Conservation (phyloP, 2,113 vertebrate species). For the Platichthys flesus region DNA sequence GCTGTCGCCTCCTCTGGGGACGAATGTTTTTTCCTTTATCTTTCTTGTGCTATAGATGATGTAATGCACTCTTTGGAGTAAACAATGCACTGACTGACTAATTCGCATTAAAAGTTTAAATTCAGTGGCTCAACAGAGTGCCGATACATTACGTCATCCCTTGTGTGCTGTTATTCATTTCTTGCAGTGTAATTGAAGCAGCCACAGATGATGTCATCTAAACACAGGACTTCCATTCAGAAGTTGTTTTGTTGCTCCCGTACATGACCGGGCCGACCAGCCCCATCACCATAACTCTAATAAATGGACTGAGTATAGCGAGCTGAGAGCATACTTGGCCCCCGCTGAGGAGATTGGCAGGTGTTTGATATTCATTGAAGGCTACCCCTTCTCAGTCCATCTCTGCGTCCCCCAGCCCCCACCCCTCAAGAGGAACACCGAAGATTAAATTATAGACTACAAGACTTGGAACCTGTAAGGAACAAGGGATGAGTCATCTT, state of each 20-base stretch:
- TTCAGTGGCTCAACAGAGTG: constrained; percentile 62
- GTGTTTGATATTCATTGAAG: constrained; percentile 76
- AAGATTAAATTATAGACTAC: constrained; percentile 62
- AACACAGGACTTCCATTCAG: constrained; percentile 73
- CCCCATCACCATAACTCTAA: constrained; percentile 72
- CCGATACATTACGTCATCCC: constrained; percentile 73
- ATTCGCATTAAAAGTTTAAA: constrained; percentile 69
- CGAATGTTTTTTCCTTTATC: constrained; percentile 33
- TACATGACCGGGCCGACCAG: constrained; percentile 43
- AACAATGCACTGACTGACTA: constrained; percentile 57
- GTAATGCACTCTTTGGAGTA: constrained; percentile 61
- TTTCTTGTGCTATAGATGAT: constrained; percentile 39
- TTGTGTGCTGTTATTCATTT: constrained; percentile 69
- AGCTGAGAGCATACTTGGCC: constrained; percentile 63
- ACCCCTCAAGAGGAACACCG: constrained; percentile 30
- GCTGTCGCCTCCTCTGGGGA: constrained; percentile 2
- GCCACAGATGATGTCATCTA: constrained; percentile 77
- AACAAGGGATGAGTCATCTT: constrained; percentile 78
- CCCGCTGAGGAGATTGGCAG: constrained; percentile 67
- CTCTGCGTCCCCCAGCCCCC: constrained; percentile 11
- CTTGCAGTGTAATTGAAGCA: constrained; percentile 72
- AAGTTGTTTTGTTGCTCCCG: constrained; percentile 71
- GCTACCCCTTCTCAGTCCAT: constrained; percentile 15
- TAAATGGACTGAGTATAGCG: constrained; percentile 67
- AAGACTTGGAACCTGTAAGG: constrained; percentile 62